Evolutionary conservation across 2,797 vertebrate genomes (phyloP).

Genomic region (Chlorospingus flavigularis): DNA sequence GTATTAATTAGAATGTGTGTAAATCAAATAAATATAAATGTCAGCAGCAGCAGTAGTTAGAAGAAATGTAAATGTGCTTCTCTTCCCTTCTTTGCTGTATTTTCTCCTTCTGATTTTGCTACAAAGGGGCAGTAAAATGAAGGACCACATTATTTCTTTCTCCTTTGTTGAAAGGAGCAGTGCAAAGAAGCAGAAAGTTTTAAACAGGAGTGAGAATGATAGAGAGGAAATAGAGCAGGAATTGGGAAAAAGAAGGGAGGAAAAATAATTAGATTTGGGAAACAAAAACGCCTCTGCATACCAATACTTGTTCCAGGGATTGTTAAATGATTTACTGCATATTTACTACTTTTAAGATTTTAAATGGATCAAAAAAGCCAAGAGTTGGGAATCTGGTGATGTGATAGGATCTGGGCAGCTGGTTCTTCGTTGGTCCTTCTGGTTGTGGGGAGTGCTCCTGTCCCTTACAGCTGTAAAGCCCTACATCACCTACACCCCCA

Average conservation of each 20-base stretch:
- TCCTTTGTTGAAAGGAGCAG: not conserved
- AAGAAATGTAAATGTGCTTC: not conserved
- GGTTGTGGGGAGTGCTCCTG: not conserved
- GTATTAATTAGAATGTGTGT: not conserved
- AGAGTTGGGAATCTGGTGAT: fast-evolving
- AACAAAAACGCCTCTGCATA: not conserved
- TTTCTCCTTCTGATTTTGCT: not conserved
- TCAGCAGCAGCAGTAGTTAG: not conserved
- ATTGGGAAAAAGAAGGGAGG: not conserved
- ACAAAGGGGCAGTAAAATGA: not conserved
- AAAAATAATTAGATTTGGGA: not conserved
- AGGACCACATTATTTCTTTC: not conserved
- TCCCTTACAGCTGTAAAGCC: not conserved
- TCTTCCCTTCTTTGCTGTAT: not conserved
- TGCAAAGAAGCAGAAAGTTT: not conserved
- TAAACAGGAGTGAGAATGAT: not conserved
- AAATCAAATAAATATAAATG: slow-evolving; percentile 12
- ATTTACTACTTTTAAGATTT: not conserved
- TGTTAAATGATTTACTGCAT: not conserved
- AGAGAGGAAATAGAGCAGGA: not conserved
- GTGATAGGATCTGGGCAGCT: not conserved
- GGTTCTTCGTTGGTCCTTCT: not conserved
- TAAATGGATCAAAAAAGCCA: not conserved
- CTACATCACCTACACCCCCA: not conserved
- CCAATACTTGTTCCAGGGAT: not conserved